Evolutionary conservation across 35 echinoderm and acorn worm genomes (phyloP), one percentile per base, ranked within the genome.

Genomic region (Hemicentrotus pulcherrimus): DNA sequence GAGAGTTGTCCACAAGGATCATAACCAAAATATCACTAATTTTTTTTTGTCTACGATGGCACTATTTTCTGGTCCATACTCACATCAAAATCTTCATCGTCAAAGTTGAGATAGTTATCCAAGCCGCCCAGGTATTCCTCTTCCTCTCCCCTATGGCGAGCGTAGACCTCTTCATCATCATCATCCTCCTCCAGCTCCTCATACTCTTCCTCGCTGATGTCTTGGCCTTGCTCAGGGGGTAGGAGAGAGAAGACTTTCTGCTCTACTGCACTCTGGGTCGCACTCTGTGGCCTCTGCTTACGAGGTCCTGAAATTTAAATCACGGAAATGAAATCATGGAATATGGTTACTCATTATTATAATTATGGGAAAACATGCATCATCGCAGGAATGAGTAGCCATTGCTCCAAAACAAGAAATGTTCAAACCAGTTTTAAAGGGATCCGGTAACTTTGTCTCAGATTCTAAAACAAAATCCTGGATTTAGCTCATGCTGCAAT

Each of bases 11-110:
- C 50, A 55, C 6, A 12, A 55, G 15, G 12, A 55, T 55, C 9
- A 15, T 10, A 41, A 41, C 35, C 35, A 41, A 41, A 41, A 41
- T 41, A 41, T 41, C 35, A 41, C 35, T 41, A 41, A 41, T 1
- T 1, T 41, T 1, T 41, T 0, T 41, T 41, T 41, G 35, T 3
- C 3, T 1, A 41, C 35, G 3, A 41, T 41, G 35, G 35, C 35
- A 41, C 35, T 41, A 41, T 41, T 41, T 1, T 41, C 35, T 41
- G 35, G 1, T 41, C 3, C 35, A 41, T 41, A 95, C 97, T 97
- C 94, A 99, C 98, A 95, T 96, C 95, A 97, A 97, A 97, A 60
- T 99, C 95, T 86, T 99, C 98, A 91, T 99, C 96, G 30, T 99
- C 98, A 96, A 95, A 96, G 31, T 94, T 91, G 52, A 99, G 95